These are phyloP conservation scores for Bambusicola thoracicus DNA, from an alignment of 2,113 vertebrate species.

Conservation along the genomic window DNA sequence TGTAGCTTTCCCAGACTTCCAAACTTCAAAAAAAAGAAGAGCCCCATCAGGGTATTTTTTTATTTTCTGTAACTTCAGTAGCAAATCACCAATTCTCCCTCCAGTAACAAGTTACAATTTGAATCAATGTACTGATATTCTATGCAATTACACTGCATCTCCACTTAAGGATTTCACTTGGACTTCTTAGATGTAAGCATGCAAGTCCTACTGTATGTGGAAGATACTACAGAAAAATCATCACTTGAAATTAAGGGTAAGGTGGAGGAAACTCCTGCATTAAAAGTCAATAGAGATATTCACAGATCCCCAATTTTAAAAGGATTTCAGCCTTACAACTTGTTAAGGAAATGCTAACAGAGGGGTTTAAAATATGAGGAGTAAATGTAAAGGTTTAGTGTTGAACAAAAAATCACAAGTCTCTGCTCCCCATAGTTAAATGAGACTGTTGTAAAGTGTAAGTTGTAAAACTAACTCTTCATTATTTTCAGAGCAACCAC, in stretches of 20 bases:
- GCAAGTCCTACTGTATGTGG: not conserved
- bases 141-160: not conserved
- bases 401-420: not conserved
- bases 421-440: not conserved
- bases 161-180: not conserved
- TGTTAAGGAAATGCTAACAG: not conserved
- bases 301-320: not conserved
- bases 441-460: too few relatives aligned
- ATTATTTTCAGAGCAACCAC: not conserved
- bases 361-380: not conserved
- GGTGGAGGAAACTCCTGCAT: not conserved
- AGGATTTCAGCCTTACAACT: not conserved
- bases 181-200: not conserved
- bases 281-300: not conserved
- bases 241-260: not conserved
- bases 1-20: too few relatives aligned
- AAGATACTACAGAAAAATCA: not conserved
- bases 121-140: not conserved
- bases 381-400: not conserved
- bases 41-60: not conserved
- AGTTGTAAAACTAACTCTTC: not conserved
- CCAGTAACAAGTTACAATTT: not conserved
- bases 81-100: not conserved
- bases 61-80: not conserved
- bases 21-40: not conserved